Percentiles rank a stretch among this genome's conserved stretches.
These are phyloP conservation scores for Mimas tiliae DNA, from an alignment of 2,888 invertebrate species.

Conservation along the genomic window DNA sequence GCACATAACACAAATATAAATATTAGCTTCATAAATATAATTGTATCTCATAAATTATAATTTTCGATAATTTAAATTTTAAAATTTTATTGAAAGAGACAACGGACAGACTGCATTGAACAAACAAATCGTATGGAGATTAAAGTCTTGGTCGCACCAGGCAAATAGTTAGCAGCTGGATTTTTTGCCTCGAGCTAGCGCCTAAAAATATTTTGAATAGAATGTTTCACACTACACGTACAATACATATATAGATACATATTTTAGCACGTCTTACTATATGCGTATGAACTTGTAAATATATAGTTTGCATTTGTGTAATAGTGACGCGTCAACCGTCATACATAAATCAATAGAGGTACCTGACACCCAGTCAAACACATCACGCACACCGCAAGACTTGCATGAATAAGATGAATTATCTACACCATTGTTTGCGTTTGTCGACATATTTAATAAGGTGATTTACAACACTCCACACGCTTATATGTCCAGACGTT, in stretches of 20 bases:
- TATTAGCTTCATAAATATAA: constrained; percentile 39
- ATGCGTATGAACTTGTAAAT: too few relatives aligned
- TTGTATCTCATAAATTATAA: constrained; percentile 39
- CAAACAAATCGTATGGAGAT: constrained; percentile 7
- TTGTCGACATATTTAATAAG: too few relatives aligned
- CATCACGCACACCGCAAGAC: too few relatives aligned
- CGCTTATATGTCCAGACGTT: background rate
- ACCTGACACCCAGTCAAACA: too few relatives aligned
- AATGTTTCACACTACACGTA: background rate
- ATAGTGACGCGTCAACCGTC: too few relatives aligned
- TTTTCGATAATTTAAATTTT: constrained; percentile 26
- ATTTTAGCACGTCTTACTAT: too few relatives aligned
- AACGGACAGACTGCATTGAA: constrained; percentile 7
- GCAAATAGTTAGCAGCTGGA: background rate
- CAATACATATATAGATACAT: background rate
- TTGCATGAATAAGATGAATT: too few relatives aligned
- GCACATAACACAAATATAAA: constrained; percentile 43
- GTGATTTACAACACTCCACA: too few relatives aligned
- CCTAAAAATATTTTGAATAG: background rate
- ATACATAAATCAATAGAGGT: too few relatives aligned
- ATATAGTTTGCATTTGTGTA: too few relatives aligned
- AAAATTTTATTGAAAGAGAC: constrained; percentile 14
- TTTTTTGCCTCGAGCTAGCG: background rate
- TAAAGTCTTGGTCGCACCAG: background rate
- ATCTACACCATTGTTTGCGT: too few relatives aligned